Evolutionary conservation across 2,113 vertebrate genomes (phyloP), one percentile per base, ranked within the genome.

Genomic region (Xiphophorus couchianus): DNA sequence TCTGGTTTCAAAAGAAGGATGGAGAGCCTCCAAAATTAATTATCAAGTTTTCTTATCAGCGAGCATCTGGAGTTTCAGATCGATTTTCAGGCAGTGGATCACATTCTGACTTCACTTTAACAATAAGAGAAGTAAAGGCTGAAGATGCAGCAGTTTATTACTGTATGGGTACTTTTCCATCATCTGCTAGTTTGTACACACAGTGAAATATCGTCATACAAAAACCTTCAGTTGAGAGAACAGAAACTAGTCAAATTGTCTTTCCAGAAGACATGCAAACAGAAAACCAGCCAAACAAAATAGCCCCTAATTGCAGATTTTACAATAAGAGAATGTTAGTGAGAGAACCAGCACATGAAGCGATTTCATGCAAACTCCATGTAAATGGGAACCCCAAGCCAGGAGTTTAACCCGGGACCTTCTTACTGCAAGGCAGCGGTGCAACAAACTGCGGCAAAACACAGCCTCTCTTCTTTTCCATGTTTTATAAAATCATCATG

Each of bases 111-210:
- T 64, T 73, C 28, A 51, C 2, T 48, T 58, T 70, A 51, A 70
- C 68, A 19, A 70, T 70, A 31, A 70, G 68, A 58, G 22, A 30
- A 73, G 29, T 73, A 33, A 39, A 73, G 68, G 25, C 63, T 66
- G 72, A 66, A 54, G 44, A 66, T 58, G 30, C 30, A 7, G 63
- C 22, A 37, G 63, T 33, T 48, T 64, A 63, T 48, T 48, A 73
- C 71, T 64, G 35, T 31, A 2, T 15, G 10, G 12, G 71, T 0
- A 8, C 51, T 48, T 11, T 3, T 29, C 27, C 0, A 10, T 29
- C 19, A 76, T 10, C 51, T 13, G 13, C 27, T 11, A 25, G 19
- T 54, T 8, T 31, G 0, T 69, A 51, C 15, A 69, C 66, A 69
- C 42, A 69, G 28, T 0, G 27, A 11, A 9, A 48, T 54, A 54